Conservation (phyloP, 2,113 vertebrate genomes). For the Microtus oregoni region DNA sequence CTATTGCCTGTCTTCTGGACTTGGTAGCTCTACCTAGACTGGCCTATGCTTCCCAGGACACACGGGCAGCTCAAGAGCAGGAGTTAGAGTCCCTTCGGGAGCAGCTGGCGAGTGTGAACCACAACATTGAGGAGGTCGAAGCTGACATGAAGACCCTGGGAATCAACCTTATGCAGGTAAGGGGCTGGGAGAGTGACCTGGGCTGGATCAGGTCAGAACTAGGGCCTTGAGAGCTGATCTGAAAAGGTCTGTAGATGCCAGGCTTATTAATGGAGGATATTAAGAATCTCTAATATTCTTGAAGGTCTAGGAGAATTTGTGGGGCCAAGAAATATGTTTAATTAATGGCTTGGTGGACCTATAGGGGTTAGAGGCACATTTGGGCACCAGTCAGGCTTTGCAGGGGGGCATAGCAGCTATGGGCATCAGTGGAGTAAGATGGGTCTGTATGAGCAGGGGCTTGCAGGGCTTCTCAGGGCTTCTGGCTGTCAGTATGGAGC, state of each 20-base stretch:
- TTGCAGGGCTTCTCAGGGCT: not conserved
- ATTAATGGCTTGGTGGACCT: not conserved
- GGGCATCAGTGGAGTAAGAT: not conserved
- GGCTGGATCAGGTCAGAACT: not conserved
- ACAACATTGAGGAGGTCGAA: constrained; percentile 86
- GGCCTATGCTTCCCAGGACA: constrained; percentile 76
- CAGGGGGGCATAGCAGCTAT: not conserved
- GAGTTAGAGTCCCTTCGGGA: constrained; percentile 87
- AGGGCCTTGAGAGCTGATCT: not conserved
- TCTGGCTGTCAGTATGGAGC: not conserved
- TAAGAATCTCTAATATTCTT: not conserved
- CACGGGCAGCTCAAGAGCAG: constrained; percentile 86
- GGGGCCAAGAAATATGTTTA: not conserved
- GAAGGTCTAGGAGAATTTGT: constrained; percentile 2
- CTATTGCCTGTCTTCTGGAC: not conserved
- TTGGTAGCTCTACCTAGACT: not conserved
- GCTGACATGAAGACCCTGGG: constrained; percentile 87
- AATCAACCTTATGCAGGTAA: constrained; percentile 88
- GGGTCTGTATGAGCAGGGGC: not conserved
- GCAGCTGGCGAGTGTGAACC: constrained; percentile 87
- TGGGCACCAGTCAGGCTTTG: not conserved
- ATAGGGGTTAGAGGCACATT: not conserved
- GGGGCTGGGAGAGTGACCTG: not conserved
- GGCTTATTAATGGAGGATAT: not conserved
- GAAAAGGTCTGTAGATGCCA: constrained; percentile 1